These are phyloP conservation scores for Cariama cristata DNA, from an alignment of 2,113 vertebrate genomes.

Conservation along the genomic window DNA sequence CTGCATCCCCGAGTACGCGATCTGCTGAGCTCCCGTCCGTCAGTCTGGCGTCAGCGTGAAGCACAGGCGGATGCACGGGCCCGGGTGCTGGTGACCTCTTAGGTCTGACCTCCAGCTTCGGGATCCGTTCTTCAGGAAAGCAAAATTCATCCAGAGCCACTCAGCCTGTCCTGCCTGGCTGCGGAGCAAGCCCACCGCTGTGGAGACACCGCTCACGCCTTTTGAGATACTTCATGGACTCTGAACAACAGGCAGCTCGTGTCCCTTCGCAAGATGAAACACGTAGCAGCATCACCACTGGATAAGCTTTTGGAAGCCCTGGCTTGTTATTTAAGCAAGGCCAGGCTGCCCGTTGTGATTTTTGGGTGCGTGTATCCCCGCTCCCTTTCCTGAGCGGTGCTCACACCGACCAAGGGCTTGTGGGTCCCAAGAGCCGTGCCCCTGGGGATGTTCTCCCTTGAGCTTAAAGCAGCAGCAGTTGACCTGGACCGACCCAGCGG, in stretches of 20 bases:
- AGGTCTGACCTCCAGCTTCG: not conserved
- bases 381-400: not conserved
- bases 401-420: fast-evolving
- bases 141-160: fast-evolving
- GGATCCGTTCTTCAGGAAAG: not conserved
- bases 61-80: fast-evolving
- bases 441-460: conserved; percentile 12
- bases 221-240: fast-evolving
- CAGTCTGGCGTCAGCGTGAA: fast-evolving
- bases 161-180: fast-evolving
- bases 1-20: not conserved
- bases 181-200: fast-evolving
- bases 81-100: not conserved
- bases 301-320: not conserved
- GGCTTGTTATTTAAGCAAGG: not conserved
- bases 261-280: not conserved
- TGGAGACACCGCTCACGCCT: fast-evolving
- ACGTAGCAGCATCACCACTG: fast-evolving
- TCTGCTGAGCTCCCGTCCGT: fast-evolving
- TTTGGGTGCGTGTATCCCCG: fast-evolving
- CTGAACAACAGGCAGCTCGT: not conserved
- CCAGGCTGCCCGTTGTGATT: not conserved
- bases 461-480: not conserved
- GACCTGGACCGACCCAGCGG: fast-evolving
- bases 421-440: fast-evolving